Evolutionary conservation across 2,113 vertebrate genomes (phyloP).

Genomic region (Danio rerio): DNA sequence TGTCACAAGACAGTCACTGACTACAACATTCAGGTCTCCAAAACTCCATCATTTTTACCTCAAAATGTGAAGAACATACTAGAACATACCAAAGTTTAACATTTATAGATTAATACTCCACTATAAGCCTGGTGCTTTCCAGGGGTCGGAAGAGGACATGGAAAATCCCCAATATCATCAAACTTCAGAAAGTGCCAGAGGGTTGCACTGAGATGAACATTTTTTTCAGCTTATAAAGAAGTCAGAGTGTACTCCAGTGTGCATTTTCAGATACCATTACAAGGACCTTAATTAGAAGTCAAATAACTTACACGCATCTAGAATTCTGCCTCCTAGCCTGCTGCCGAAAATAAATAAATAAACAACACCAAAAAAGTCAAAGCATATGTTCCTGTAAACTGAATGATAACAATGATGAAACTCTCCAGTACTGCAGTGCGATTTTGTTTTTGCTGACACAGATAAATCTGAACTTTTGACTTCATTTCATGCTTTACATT

Average conservation of each 20-base stretch:
- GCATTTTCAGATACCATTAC: neutral
- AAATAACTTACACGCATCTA: neutral
- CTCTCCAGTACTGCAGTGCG: neutral
- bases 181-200: neutral
- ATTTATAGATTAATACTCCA: neutral
- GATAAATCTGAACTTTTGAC: slow-evolving; percentile 22
- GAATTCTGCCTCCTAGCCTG: neutral
- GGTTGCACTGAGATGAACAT: neutral
- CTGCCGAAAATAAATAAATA: neutral
- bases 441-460: slow-evolving; percentile 6
- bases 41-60: no score
- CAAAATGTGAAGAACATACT: no score
- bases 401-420: neutral
- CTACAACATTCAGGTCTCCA: no score
- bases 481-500: slow-evolving; percentile 17
- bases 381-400: neutral
- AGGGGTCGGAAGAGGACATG: neutral
- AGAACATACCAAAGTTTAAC: no score
- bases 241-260: neutral
- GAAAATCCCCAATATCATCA: neutral
- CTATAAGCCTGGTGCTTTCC: neutral
- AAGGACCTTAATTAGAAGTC: neutral
- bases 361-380: neutral
- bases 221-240: neutral
- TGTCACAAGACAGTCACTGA: no score